Evolutionary conservation across 2,888 invertebrate species (phyloP), one percentile per base, ranked within the genome.

Genomic region (Diabrotica balteata): DNA sequence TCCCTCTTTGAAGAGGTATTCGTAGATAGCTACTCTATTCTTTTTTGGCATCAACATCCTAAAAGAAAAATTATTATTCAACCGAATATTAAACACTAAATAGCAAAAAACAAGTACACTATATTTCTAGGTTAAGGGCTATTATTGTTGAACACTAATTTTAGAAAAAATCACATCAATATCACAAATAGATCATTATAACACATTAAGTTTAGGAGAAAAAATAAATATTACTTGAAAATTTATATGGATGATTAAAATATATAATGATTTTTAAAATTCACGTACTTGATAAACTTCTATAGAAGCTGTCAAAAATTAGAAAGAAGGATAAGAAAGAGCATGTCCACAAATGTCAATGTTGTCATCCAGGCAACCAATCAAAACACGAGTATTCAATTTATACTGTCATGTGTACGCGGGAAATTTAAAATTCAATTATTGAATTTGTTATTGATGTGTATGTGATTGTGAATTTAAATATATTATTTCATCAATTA

Each of bases 11-110:
- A 98, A 98, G 79, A 98, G 91, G 87, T 95, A 95, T 85, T 99
- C 98, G 86, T 96, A 99, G 84, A 99, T 98, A 79, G 94, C 88
- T 78, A 95, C 93, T 83, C 97, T 92, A 85, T 97, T 96, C 88
- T 95, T 94, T 89, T 98, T 98, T 81, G 98, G 97, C 97, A 99
- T 99, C 96, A 99, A 97, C 99, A 99, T 99, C 86, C 94, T 96
- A 86, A 83, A 86, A 85, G 68, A 72, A 67, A 32, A 45, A 32
- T 32, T 32, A 32, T 53, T 11, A 53, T 42, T 51, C 55, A 59
- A 11, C 22, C 10, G 32, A n/a, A 50, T 43, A n/a, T 49, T 54
- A 54, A 32, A 59, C 11, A 59, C 59, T 59, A 65, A 53, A 45
- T 42, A 55, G 9, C 0, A 54, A 45, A 51, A 50, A 32, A 32